A percentile compares a stretch with the other conserved stretches of the same genome.
These are phyloP conservation scores for Pristionchus arcanus DNA, from an alignment of 2,888 invertebrate genomes.

Conservation along the genomic window DNA sequence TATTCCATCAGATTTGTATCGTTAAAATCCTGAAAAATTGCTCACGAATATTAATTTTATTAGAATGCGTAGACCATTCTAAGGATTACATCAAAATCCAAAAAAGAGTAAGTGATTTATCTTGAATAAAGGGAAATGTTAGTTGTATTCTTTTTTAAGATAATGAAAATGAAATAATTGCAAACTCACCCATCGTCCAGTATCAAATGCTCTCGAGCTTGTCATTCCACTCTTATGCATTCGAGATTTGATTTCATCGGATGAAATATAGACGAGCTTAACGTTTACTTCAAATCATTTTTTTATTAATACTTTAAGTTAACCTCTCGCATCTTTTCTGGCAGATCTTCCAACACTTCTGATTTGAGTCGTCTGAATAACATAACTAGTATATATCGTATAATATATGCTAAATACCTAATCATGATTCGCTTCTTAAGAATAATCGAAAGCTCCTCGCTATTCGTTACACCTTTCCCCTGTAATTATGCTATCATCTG, in stretches of 20 bases:
- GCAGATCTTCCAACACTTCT: slow-evolving; percentile 89
- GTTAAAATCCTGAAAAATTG: slow-evolving; percentile 14
- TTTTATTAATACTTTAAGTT: not conserved
- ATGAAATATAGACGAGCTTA: slow-evolving; percentile 71
- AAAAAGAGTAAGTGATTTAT: too few species aligned
- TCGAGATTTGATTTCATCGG: slow-evolving; percentile 65
- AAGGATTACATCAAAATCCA: not conserved
- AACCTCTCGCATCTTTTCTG: slow-evolving; percentile 90
- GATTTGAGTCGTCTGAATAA: slow-evolving; percentile 86
- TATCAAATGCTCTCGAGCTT: not conserved
- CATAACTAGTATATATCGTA: not conserved
- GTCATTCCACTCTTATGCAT: not conserved
- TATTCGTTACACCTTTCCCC: slow-evolving; percentile 90
- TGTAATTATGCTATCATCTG: slow-evolving; percentile 22
- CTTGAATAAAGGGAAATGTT: too few species aligned
- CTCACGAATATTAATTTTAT: not conserved
- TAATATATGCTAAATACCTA: not conserved
- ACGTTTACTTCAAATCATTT: not conserved
- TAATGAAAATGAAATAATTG: not conserved
- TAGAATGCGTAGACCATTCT: not conserved
- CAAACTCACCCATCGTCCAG: not conserved
- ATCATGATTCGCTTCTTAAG: slow-evolving; percentile 15
- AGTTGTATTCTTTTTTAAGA: too few species aligned
- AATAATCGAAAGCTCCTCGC: slow-evolving; percentile 86
- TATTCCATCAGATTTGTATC: slow-evolving; percentile 68